Conservation (phyloP, 2,113 vertebrate genomes). For the Phalacrocorax aristotelis region DNA sequence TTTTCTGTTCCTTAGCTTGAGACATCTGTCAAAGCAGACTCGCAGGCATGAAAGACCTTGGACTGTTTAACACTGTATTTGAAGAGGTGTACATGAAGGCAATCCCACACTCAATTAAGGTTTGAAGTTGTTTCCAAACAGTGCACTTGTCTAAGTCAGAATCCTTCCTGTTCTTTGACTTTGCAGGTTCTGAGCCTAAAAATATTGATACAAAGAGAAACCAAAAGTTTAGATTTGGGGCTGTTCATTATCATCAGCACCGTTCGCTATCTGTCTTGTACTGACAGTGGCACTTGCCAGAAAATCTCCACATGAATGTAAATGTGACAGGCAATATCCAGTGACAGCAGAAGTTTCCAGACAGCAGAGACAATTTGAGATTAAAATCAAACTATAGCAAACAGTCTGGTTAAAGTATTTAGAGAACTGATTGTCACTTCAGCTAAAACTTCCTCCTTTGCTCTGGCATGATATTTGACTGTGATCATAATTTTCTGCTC, state of each 20-base stretch:
- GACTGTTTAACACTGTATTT: background rate
- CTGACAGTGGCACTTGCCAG: background rate
- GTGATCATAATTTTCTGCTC: rapidly evolving
- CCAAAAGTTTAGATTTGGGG: background rate
- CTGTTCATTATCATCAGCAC: background rate
- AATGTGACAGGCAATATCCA: background rate
- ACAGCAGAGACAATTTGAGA: background rate
- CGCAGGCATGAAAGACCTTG: background rate
- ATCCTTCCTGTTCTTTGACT: background rate
- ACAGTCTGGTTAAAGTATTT: background rate
- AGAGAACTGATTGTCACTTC: background rate
- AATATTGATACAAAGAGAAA: background rate
- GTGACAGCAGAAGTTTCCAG: background rate
- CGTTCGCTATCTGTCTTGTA: background rate
- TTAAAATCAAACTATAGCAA: background rate
- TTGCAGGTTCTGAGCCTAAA: background rate
- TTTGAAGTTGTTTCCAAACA: background rate
- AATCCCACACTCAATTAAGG: background rate
- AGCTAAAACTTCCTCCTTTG: background rate
- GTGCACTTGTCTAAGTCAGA: background rate
- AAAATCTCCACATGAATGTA: background rate
- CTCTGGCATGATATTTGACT: background rate
- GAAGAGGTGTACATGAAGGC: background rate
- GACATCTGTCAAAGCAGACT: background rate
- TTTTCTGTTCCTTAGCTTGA: background rate